A percentile compares a stretch with the other conserved stretches of the same genome.
These are phyloP conservation scores for Rhopalosiphum padi DNA, from an alignment of 1,140 invertebrate species.

Conservation along the genomic window DNA sequence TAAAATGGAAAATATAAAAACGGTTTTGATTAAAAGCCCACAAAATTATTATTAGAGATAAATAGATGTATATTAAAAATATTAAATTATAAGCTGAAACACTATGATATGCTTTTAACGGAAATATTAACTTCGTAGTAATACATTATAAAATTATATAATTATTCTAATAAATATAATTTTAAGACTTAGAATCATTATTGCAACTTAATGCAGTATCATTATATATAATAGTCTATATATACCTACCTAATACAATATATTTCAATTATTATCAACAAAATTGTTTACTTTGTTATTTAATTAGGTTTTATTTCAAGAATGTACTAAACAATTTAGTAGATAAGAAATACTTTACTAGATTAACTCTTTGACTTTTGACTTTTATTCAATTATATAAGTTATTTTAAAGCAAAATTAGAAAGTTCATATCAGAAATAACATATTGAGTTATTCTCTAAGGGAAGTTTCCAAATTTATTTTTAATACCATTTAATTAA, in stretches of 20 bases:
- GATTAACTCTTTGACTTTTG: background rate
- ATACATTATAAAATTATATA: background rate
- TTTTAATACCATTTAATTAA: slow-evolving; percentile 4
- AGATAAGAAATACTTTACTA: background rate
- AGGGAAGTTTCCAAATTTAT: background rate
- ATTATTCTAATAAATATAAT: background rate
- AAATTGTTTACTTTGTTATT: background rate
- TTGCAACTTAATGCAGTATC: background rate
- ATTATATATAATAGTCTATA: background rate
- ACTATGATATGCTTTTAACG: background rate
- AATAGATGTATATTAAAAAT: background rate
- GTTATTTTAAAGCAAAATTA: slow-evolving; percentile 22
- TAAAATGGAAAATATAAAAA: background rate
- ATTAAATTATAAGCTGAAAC: too few species aligned
- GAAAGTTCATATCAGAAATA: slow-evolving; percentile 14
- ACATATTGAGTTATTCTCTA: background rate
- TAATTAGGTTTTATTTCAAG: background rate
- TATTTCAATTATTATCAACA: background rate
- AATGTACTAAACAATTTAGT: background rate
- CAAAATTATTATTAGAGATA: background rate
- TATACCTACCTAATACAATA: too few species aligned
- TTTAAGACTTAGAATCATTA: fast-evolving
- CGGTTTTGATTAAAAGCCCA: background rate
- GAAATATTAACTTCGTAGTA: background rate
- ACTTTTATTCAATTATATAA: slow-evolving; percentile 2